A percentile compares a stretch with the other conserved stretches of the same genome.
phyloP scores from a whole-genome alignment of 2,888 invertebrate species.

The Athalia cordata region DNA sequence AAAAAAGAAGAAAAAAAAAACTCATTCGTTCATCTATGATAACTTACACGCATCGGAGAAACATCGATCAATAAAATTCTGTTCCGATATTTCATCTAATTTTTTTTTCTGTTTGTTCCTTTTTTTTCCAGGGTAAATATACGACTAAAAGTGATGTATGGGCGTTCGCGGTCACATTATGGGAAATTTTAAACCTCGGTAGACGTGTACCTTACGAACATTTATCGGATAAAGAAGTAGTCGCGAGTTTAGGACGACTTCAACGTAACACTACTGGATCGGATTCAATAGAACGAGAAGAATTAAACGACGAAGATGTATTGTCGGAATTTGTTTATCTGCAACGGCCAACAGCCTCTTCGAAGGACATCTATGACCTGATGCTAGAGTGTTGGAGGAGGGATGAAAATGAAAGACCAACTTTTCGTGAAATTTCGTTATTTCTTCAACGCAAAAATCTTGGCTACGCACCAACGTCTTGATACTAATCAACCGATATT shows the following conservation, averaged over 20 bases:
- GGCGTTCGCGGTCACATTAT: conserved; percentile 91
- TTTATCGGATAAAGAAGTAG: conserved; percentile 85
- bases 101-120: no score
- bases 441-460: conserved; percentile 86
- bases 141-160: conserved; percentile 94
- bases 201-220: conserved; percentile 86
- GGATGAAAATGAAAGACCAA: conserved; percentile 84
- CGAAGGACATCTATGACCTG: conserved; percentile 89
- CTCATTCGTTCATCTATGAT: no score
- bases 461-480: conserved; percentile 77
- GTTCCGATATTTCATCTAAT: not conserved
- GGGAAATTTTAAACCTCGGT: conserved; percentile 89
- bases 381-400: conserved; percentile 92
- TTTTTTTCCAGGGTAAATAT: conserved; percentile 81
- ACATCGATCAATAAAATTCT: not conserved
- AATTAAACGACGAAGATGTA: conserved; percentile 54
- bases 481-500: conserved; percentile 61
- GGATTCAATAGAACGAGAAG: conserved; percentile 45
- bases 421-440: conserved; percentile 87
- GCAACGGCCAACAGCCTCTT: conserved; percentile 81
- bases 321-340: conserved; percentile 76
- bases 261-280: conserved; percentile 77
- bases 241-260: conserved; percentile 86
- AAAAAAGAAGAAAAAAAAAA: not conserved
- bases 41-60: no score